Evolutionary conservation across 2,113 vertebrate species (phyloP).

Genomic region (Rousettus leschenaultii): DNA sequence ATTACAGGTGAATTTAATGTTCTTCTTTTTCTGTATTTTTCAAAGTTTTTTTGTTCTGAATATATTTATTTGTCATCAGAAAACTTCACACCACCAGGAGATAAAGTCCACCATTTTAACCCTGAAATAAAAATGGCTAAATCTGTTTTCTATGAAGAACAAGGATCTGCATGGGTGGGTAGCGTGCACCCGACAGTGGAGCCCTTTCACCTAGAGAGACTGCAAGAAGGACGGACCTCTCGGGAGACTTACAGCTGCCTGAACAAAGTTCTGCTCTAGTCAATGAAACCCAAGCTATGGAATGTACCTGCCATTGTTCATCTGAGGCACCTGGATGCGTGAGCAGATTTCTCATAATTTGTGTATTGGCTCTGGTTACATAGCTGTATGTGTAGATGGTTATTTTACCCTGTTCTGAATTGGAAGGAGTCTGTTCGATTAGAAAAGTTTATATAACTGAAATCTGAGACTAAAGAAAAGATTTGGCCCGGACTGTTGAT

Average conservation of each 20-base stretch:
- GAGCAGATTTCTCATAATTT: background rate
- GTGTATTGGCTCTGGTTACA: background rate
- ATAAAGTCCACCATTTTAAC: background rate
- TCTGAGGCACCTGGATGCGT: background rate
- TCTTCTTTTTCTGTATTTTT: background rate
- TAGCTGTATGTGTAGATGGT: conserved; percentile 17
- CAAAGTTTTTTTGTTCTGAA: background rate
- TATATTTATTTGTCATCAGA: background rate
- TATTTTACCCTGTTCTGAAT: conserved; percentile 33
- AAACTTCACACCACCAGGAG: background rate
- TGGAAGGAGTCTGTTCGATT: conserved; percentile 63
- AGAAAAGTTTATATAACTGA: conserved; percentile 67
- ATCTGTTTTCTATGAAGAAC: background rate
- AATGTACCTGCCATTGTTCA: background rate
- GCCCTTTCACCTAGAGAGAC: background rate
- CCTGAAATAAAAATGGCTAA: background rate
- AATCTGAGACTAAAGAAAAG: conserved; percentile 58
- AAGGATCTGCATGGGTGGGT: background rate
- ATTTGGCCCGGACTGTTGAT: conserved; percentile 46
- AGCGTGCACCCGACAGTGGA: background rate
- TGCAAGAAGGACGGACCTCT: background rate
- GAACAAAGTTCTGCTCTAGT: background rate
- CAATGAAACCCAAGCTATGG: background rate
- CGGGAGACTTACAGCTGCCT: background rate
- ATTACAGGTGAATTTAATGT: background rate